Base-by-base conservation (phyloP, 2,888 invertebrate genomes). In the Parelbella ahira region DNA sequence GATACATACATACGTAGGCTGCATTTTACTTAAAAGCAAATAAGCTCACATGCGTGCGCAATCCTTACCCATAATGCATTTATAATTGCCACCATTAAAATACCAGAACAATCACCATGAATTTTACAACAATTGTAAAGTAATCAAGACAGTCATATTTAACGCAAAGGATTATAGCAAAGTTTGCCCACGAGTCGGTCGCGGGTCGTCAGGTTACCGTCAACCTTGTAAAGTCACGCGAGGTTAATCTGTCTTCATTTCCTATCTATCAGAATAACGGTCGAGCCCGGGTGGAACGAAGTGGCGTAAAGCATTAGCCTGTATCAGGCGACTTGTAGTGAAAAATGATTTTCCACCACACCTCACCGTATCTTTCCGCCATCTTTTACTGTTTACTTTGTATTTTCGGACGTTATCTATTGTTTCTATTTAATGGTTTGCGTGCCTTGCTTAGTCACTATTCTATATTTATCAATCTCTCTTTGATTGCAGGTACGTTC, bases 231-330 rank as follows among this genome's bases (percentile, higher is more conserved):
- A 53, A 76, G 82, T 81, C 83, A 84, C 83, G 83, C 82, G 66
- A 82, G 50, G 72, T 70, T 81, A 84, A 87, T 86, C 81, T 71
- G 77, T 87, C 87, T 86, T 87, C 83, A 86, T 87, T 87, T 83
- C 82, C 83, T 84, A 82, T 86, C 87, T 84, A 84, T 86, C 82
- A 79, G 73, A 78, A 74, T 62, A 54, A 60, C 65, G 63, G 68
- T 58, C 60, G 65, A 60, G 69, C 67, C 63, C 37, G 37, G 62
- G 64, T 61, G 59, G 58, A 66, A 62, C 66, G 63, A 54, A 64
- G 62, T 58, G 54, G 60, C 61, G 61, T 73, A 74, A 80, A 74
- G 74, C 81, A 86, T 83, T 83, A 81, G 73, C 67, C 55, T 63
- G 69, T 79, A 86, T 81, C 83, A 72, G 73, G 68, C 74, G 73